These are phyloP conservation scores for Nasonia longicornis DNA, from an alignment of 1,140 invertebrate genomes.

Conservation along the genomic window DNA sequence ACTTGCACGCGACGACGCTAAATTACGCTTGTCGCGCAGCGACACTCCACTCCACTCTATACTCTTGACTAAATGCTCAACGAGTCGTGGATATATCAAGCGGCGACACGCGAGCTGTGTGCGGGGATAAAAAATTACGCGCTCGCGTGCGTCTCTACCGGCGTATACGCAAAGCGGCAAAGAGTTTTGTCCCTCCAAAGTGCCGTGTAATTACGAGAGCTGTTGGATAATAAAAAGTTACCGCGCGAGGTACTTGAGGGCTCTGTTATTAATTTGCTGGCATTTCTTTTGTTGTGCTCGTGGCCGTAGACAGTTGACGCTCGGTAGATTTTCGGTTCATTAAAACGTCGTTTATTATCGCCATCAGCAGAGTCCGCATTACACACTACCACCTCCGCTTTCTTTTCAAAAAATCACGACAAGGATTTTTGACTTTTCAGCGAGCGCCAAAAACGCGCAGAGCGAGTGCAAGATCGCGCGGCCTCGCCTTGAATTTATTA, in stretches of 20 bases:
- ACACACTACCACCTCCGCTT: too few species aligned
- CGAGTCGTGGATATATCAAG: slow-evolving; percentile 21
- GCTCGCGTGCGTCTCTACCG: slow-evolving; percentile 48
- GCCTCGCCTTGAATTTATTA: slow-evolving; percentile 1
- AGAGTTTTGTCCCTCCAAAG: slow-evolving; percentile 42
- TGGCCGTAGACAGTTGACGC: slow-evolving; percentile 30
- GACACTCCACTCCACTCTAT: slow-evolving; percentile 15
- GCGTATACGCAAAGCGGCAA: slow-evolving; percentile 16
- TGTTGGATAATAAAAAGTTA: slow-evolving; percentile 39
- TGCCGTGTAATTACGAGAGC: slow-evolving; percentile 41
- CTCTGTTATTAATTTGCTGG: slow-evolving; percentile 42
- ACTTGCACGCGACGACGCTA: slow-evolving; percentile 55
- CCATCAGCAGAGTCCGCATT: not conserved
- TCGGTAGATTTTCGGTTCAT: slow-evolving; percentile 5
- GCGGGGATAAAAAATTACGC: not conserved
- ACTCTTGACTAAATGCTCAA: slow-evolving; percentile 3
- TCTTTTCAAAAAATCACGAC: too few species aligned
- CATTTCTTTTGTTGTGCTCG: slow-evolving; percentile 36
- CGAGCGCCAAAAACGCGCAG: too few species aligned
- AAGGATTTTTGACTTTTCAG: too few species aligned
- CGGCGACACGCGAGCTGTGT: slow-evolving; percentile 28
- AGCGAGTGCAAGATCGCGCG: too few species aligned
- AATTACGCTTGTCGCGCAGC: slow-evolving; percentile 29
- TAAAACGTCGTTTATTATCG: slow-evolving; percentile 5
- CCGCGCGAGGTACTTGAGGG: slow-evolving; percentile 26